Percentiles rank a stretch among this genome's conserved stretches.
Evolutionary conservation across 92 coral and sea anemone species (phyloP).

Genomic region (Bergia puertoricense): DNA sequence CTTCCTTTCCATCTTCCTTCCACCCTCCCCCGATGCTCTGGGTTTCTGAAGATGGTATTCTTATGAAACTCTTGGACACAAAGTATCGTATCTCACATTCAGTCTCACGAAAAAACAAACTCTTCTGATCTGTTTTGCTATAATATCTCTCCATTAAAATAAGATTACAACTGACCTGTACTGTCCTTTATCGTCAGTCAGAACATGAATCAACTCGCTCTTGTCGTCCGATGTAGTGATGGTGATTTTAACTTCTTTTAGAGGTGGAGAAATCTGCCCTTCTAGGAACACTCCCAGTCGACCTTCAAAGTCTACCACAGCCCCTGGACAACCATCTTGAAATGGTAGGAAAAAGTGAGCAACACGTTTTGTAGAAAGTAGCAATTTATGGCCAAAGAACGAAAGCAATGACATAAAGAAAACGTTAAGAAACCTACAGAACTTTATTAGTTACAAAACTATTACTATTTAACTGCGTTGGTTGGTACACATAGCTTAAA

Average conservation of each 20-base stretch:
- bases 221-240: constrained; percentile 61
- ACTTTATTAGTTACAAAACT: not conserved
- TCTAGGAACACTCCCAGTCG: constrained; percentile 87
- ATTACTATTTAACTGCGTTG: not conserved
- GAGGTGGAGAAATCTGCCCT: constrained; percentile 88
- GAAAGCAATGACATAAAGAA: too few relatives aligned
- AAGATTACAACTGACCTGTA: constrained; percentile 66
- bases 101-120: too few relatives aligned
- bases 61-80: too few relatives aligned
- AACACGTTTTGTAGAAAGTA: not conserved
- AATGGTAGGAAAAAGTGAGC: not conserved
- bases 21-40: too few relatives aligned
- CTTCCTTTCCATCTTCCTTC: too few relatives aligned
- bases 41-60: too few relatives aligned
- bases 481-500: not conserved
- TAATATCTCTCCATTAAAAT: not conserved
- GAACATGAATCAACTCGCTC: constrained; percentile 63
- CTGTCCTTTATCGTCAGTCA: constrained; percentile 76
- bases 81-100: too few relatives aligned
- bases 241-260: constrained; percentile 81
- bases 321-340: constrained; percentile 94
- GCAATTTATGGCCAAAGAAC: too few relatives aligned
- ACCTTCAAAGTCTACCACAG: constrained; percentile 79
- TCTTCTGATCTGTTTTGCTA: too few relatives aligned
- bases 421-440: too few relatives aligned